These are phyloP conservation scores for Sebastes paucispinis DNA, from an alignment of 2,797 vertebrate genomes.

Conservation along the genomic window DNA sequence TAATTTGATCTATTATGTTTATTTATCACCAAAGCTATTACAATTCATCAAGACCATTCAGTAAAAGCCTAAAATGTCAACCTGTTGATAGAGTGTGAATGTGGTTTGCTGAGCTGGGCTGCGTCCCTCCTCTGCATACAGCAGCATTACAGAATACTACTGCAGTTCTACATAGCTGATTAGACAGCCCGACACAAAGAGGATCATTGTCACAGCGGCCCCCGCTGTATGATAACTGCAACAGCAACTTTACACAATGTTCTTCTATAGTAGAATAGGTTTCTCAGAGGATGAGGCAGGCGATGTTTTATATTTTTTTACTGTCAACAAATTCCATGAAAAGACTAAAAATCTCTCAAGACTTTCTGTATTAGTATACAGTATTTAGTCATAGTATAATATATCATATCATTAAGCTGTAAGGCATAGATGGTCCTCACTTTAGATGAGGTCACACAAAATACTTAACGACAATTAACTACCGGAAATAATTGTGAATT, in stretches of 20 bases:
- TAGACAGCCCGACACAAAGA: slow-evolving; percentile 73
- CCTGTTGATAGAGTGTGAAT: neutral
- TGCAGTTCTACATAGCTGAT: slow-evolving; percentile 76
- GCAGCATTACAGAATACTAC: slow-evolving; percentile 77
- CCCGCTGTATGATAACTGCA: slow-evolving; percentile 33
- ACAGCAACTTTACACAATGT: neutral
- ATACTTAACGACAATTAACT: too few relatives aligned
- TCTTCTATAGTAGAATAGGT: neutral
- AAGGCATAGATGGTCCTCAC: too few relatives aligned
- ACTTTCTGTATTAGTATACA: too few relatives aligned
- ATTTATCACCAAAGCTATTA: too few relatives aligned
- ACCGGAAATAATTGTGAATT: too few relatives aligned
- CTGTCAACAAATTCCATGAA: neutral
- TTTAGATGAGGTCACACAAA: too few relatives aligned
- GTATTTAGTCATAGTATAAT: too few relatives aligned
- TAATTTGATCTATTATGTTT: too few relatives aligned
- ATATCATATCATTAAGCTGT: accelerated
- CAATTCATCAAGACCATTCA: neutral
- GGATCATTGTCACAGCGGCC: slow-evolving; percentile 75
- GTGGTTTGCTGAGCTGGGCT: slow-evolving; percentile 68
- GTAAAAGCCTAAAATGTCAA: neutral
- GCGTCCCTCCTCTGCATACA: slow-evolving; percentile 75
- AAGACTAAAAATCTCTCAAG: neutral
- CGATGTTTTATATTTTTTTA: neutral
- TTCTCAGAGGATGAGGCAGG: neutral